Percentiles rank a stretch among this genome's conserved stretches.
phyloP scores from a whole-genome alignment of 2,797 vertebrate genomes.

The Eulemur mongoz region DNA sequence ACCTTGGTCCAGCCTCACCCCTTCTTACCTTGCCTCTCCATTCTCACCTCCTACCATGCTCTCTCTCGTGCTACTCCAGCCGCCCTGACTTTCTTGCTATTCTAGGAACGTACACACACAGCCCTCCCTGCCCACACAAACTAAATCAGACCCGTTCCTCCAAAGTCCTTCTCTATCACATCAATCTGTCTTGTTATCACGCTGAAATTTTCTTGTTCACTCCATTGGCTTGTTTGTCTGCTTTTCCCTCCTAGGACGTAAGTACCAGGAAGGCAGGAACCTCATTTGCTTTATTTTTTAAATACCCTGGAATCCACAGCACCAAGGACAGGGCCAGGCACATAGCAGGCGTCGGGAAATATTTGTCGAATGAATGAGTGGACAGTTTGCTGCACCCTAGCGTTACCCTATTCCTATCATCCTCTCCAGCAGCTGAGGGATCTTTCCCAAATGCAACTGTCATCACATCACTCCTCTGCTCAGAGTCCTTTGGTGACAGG shows the following conservation, averaged over 20 bases:
- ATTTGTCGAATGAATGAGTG: background rate
- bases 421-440: background rate
- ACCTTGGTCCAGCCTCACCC: background rate
- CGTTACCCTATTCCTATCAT: background rate
- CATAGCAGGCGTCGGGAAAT: background rate
- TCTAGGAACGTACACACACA: no score
- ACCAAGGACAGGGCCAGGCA: background rate
- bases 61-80: accelerated
- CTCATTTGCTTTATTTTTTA: background rate
- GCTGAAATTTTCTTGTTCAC: background rate
- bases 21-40: background rate
- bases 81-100: background rate
- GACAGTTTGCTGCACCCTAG: background rate
- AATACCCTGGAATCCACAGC: background rate
- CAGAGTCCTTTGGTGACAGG: constrained; percentile 1
- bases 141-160: background rate
- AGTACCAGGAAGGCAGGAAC: background rate
- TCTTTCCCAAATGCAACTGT: background rate
- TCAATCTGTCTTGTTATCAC: background rate
- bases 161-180: background rate
- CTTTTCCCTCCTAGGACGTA: background rate
- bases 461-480: background rate
- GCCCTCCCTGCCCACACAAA: background rate
- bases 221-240: background rate
- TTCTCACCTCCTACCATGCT: accelerated